phyloP scores from a whole-genome alignment of 2,113 vertebrate genomes.

The Oxyruncus cristatus region DNA sequence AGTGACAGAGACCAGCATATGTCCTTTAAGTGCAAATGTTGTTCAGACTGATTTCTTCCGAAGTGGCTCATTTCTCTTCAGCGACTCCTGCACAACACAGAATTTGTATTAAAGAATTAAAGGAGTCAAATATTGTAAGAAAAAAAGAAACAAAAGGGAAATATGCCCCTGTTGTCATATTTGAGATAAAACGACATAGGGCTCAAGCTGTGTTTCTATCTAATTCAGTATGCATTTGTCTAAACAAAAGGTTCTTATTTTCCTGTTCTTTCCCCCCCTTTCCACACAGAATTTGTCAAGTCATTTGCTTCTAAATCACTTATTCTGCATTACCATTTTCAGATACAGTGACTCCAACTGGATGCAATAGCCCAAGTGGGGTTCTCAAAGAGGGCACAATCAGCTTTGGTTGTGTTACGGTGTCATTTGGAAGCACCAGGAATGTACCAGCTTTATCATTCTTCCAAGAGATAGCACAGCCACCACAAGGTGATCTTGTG shows the following conservation, averaged over 20 bases:
- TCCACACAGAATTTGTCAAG: background rate
- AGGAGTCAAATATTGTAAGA: background rate
- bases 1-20: background rate
- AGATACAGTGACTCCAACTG: background rate
- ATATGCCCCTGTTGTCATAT: background rate
- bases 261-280: background rate
- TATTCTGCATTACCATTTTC: background rate
- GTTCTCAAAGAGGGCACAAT: background rate
- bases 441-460: background rate
- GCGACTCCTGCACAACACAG: background rate
- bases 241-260: background rate
- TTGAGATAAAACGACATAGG: background rate
- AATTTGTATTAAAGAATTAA: background rate
- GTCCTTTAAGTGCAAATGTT: background rate
- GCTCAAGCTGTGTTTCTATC: background rate
- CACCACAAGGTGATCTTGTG: background rate
- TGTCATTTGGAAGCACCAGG: background rate
- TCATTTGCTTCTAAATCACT: background rate
- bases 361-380: background rate
- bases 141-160: background rate
- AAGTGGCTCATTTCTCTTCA: background rate
- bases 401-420: background rate
- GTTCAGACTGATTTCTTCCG: background rate
- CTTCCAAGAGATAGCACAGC: background rate
- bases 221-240: background rate